A percentile compares a stretch with the other conserved stretches of the same genome.
Conservation (phyloP, 2,113 vertebrate species). For the Urocynchramus pylzowi region DNA sequence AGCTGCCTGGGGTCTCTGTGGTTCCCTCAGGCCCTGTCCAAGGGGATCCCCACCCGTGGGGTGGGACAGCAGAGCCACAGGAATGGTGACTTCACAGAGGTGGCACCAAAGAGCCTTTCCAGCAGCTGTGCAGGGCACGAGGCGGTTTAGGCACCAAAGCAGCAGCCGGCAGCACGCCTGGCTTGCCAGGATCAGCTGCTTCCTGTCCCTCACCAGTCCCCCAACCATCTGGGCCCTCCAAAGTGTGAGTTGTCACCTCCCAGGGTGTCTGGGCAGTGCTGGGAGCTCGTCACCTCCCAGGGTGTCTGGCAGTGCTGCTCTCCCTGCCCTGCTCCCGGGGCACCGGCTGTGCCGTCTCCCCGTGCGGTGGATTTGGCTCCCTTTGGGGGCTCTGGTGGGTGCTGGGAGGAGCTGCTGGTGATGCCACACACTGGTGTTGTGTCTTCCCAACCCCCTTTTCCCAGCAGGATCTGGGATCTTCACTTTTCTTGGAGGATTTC, state of each 20-base stretch:
- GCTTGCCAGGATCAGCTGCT: background rate
- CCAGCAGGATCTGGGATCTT: background rate
- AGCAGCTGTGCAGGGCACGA: background rate
- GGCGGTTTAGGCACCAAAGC: background rate
- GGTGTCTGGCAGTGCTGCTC: background rate
- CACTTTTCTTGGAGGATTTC: background rate
- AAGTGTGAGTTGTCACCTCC: background rate
- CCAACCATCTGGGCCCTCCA: background rate
- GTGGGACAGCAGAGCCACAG: background rate
- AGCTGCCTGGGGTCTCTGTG: background rate
- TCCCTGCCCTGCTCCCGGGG: background rate
- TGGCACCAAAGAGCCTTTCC: background rate
- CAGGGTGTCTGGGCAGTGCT: background rate
- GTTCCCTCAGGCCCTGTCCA: background rate
- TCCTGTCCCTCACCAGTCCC: background rate
- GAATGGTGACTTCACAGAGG: background rate
- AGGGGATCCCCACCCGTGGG: too few relatives aligned
- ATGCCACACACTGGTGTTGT: background rate
- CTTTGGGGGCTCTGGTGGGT: fast-evolving
- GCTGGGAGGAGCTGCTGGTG: background rate
- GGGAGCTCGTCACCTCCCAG: background rate
- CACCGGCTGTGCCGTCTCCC: fast-evolving
- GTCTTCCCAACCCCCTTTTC: fast-evolving
- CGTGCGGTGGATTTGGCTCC: fast-evolving
- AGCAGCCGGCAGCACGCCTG: background rate